Percentiles rank a stretch among this genome's conserved stretches.
phyloP scores from a whole-genome alignment of 2,797 vertebrate genomes.

The Nothura maculosa region DNA sequence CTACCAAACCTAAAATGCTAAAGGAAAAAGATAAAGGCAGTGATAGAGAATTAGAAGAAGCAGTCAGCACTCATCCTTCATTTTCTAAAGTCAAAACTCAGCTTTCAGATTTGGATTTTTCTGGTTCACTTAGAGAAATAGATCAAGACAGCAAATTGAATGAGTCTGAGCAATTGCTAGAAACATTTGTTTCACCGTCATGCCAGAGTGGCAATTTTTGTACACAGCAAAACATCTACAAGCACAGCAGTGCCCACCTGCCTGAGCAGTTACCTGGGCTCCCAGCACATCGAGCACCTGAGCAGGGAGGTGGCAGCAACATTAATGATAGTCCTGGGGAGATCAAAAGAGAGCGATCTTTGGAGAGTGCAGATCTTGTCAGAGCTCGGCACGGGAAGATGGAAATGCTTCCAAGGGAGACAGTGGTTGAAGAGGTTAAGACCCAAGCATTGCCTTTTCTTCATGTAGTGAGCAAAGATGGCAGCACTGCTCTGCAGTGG shows the following conservation, averaged over 20 bases:
- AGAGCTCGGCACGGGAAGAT: slow-evolving; percentile 40
- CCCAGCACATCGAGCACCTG: slow-evolving; percentile 10
- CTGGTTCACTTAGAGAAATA: slow-evolving; percentile 41
- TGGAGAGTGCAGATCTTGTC: slow-evolving; percentile 60
- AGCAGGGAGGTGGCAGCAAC: background rate
- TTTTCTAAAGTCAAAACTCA: slow-evolving; percentile 69
- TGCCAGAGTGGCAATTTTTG: slow-evolving; percentile 55
- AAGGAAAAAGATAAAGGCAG: slow-evolving; percentile 58
- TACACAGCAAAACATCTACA: slow-evolving; percentile 35
- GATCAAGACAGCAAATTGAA: slow-evolving; percentile 41
- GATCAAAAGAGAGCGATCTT: slow-evolving; percentile 46
- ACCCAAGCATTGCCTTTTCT: slow-evolving; percentile 81
- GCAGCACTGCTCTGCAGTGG: slow-evolving; percentile 88
- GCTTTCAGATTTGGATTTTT: slow-evolving; percentile 69
- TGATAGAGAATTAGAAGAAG: slow-evolving; percentile 62
- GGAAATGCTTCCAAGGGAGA: slow-evolving; percentile 29
- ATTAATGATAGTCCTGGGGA: slow-evolving; percentile 13
- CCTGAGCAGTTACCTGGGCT: slow-evolving; percentile 54
- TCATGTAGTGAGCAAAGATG: slow-evolving; percentile 90
- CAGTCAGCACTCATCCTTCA: slow-evolving; percentile 34
- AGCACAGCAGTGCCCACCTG: slow-evolving; percentile 57
- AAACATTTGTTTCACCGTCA: slow-evolving; percentile 34
- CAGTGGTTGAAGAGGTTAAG: slow-evolving; percentile 38
- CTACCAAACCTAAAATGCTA: slow-evolving; percentile 57
- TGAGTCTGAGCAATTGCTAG: slow-evolving; percentile 41